A percentile compares a stretch with the other conserved stretches of the same genome.
Conservation (phyloP, 2,113 vertebrate species). For the Aramus guarauna region DNA sequence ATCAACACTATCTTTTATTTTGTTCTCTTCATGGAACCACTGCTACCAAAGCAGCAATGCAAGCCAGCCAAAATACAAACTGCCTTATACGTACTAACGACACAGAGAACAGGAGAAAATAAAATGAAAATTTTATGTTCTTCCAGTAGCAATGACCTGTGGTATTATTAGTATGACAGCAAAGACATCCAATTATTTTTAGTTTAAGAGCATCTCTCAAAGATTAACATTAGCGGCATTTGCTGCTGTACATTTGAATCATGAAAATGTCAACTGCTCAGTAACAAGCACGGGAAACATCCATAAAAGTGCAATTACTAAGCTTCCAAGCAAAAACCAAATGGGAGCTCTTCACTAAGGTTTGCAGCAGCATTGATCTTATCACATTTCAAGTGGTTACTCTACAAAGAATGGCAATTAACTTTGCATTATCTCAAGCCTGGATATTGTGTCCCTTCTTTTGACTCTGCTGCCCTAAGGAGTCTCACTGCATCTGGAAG, state of each 20-base stretch:
- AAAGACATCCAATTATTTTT: slow-evolving; percentile 20
- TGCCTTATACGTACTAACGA: not conserved
- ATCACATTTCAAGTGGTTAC: slow-evolving; percentile 32
- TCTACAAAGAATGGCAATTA: slow-evolving; percentile 15
- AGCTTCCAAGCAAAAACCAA: slow-evolving; percentile 5
- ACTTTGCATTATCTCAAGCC: not conserved
- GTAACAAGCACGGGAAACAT: not conserved
- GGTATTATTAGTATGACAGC: not conserved
- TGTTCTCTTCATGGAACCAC: not conserved
- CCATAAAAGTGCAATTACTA: slow-evolving; percentile 32
- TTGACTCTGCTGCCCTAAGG: not conserved
- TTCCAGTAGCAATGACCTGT: not conserved
- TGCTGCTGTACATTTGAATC: not conserved
- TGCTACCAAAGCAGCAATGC: not conserved
- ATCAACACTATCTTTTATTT: not conserved
- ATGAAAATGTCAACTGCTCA: not conserved
- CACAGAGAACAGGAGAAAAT: not conserved
- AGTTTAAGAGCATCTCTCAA: not conserved
- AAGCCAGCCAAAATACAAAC: not conserved
- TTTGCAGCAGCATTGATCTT: not conserved
- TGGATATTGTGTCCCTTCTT: not conserved
- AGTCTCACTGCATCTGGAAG: not conserved
- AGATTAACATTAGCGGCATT: not conserved
- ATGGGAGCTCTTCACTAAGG: not conserved
- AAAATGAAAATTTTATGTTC: not conserved